phyloP scores from a whole-genome alignment of 1,140 invertebrate genomes.

The Pinna nobilis region DNA sequence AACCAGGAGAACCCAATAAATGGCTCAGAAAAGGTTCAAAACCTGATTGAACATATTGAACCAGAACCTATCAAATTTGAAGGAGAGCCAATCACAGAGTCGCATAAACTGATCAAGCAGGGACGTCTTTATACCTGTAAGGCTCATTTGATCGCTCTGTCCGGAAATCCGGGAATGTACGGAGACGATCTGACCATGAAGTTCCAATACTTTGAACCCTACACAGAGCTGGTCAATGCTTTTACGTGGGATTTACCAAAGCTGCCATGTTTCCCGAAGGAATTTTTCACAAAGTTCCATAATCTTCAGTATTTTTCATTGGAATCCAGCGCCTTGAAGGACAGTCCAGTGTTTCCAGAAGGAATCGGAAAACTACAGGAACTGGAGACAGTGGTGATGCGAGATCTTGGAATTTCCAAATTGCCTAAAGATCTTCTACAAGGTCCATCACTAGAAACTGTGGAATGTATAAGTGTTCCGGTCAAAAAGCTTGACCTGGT shows the following conservation, averaged over 20 bases:
- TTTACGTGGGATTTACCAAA: slow-evolving; percentile 39
- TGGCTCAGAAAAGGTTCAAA: slow-evolving; percentile 20
- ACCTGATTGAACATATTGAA: slow-evolving; percentile 30
- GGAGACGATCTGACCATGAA: neutral
- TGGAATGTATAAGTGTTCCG: slow-evolving; percentile 37
- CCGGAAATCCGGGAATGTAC: slow-evolving; percentile 21
- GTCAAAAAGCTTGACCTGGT: slow-evolving; percentile 47
- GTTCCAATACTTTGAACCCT: slow-evolving; percentile 50
- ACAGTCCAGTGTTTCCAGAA: slow-evolving; percentile 35
- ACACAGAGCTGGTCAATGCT: slow-evolving; percentile 55
- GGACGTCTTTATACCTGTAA: slow-evolving; percentile 38
- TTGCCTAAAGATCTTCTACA: slow-evolving; percentile 59
- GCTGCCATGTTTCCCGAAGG: slow-evolving; percentile 19
- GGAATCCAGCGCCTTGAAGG: slow-evolving; percentile 12
- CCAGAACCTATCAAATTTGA: neutral
- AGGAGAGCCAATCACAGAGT: slow-evolving; percentile 9
- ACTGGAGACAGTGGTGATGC: slow-evolving; percentile 46
- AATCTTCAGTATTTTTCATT: slow-evolving; percentile 57
- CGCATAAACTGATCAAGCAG: slow-evolving; percentile 20
- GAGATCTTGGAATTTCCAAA: slow-evolving; percentile 43
- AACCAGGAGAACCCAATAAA: slow-evolving; percentile 29
- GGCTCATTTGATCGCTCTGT: slow-evolving; percentile 41
- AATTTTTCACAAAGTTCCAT: slow-evolving; percentile 58
- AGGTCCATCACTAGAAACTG: slow-evolving; percentile 29
- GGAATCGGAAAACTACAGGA: slow-evolving; percentile 50